Percentiles rank a stretch among this genome's conserved stretches.
phyloP scores from a whole-genome alignment of 2,113 vertebrate genomes.

The Leuciscus idus region DNA sequence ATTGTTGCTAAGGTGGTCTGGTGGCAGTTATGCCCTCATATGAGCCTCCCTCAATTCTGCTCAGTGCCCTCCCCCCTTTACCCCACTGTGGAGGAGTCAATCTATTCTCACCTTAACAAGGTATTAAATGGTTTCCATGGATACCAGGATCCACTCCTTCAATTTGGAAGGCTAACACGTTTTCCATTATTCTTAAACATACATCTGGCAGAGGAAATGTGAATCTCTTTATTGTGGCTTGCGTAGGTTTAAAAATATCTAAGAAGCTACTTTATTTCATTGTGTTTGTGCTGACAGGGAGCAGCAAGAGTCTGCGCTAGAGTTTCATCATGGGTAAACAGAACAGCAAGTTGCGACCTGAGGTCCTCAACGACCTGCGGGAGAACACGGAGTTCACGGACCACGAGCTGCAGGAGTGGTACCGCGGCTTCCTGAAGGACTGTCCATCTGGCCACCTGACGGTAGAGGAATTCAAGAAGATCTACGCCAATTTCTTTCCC shows the following conservation, averaged over 20 bases:
- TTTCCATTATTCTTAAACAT: slow-evolving; percentile 43
- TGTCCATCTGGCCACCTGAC: slow-evolving; percentile 80
- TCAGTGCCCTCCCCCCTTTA: slow-evolving; percentile 54
- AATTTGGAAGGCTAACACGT: slow-evolving; percentile 37
- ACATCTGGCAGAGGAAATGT: slow-evolving; percentile 20
- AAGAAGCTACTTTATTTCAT: slow-evolving; percentile 5
- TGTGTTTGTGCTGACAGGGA: slow-evolving; percentile 21
- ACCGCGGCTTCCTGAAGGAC: slow-evolving; percentile 81
- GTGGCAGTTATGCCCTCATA: slow-evolving; percentile 46
- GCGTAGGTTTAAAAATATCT: neutral
- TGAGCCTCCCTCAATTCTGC: slow-evolving; percentile 60
- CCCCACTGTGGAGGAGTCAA: slow-evolving; percentile 54
- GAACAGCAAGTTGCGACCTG: slow-evolving; percentile 80
- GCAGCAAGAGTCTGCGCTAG: neutral
- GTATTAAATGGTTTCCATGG: slow-evolving; percentile 63
- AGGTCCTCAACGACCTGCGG: slow-evolving; percentile 78
- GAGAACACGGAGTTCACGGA: slow-evolving; percentile 81
- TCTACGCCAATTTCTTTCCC: slow-evolving; percentile 82
- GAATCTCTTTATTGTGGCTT: slow-evolving; percentile 5
- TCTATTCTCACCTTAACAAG: slow-evolving; percentile 62
- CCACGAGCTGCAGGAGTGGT: slow-evolving; percentile 81
- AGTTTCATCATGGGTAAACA: slow-evolving; percentile 76
- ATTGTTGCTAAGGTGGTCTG: slow-evolving; percentile 54
- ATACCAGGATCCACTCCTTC: slow-evolving; percentile 55
- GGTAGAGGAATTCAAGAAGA: slow-evolving; percentile 81